These are phyloP conservation scores for Scomber scombrus DNA, from an alignment of 2,113 vertebrate genomes.

Conservation along the genomic window DNA sequence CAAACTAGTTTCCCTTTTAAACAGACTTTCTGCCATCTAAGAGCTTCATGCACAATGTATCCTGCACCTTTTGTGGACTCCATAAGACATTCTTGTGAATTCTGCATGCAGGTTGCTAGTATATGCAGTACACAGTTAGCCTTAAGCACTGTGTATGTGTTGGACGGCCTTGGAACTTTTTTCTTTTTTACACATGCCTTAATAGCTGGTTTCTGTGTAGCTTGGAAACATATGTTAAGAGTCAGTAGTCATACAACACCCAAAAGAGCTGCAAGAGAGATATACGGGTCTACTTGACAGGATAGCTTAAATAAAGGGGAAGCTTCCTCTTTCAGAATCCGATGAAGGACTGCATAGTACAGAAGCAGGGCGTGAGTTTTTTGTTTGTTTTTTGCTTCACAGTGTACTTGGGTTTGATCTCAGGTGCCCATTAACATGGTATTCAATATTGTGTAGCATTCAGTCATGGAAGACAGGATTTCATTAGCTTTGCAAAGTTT, in stretches of 20 bases:
- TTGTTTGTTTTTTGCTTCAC: slow-evolving; percentile 11
- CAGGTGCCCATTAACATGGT: neutral
- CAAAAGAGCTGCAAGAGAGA: slow-evolving; percentile 46
- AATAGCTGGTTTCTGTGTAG: slow-evolving; percentile 26
- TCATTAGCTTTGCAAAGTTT: slow-evolving; percentile 60
- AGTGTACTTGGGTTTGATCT: slow-evolving; percentile 3
- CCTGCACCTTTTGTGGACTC: neutral
- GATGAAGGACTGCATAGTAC: neutral
- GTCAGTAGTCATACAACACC: slow-evolving; percentile 39
- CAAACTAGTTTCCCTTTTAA: neutral
- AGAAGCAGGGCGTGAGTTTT: neutral
- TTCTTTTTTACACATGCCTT: neutral
- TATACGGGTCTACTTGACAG: slow-evolving; percentile 26
- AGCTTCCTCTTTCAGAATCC: slow-evolving; percentile 48
- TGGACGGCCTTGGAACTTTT: neutral
- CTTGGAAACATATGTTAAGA: slow-evolving; percentile 39
- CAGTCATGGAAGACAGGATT: slow-evolving; percentile 53
- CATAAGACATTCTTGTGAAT: neutral
- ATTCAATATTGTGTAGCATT: slow-evolving; percentile 67
- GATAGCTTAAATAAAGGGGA: slow-evolving; percentile 52
- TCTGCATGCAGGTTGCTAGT: neutral
- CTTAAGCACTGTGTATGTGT: neutral
- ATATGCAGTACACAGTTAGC: neutral
- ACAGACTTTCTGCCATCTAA: neutral
- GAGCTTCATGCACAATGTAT: neutral